phyloP scores from a whole-genome alignment of 2,113 vertebrate species.

The Lethenteron reissneri region DNA sequence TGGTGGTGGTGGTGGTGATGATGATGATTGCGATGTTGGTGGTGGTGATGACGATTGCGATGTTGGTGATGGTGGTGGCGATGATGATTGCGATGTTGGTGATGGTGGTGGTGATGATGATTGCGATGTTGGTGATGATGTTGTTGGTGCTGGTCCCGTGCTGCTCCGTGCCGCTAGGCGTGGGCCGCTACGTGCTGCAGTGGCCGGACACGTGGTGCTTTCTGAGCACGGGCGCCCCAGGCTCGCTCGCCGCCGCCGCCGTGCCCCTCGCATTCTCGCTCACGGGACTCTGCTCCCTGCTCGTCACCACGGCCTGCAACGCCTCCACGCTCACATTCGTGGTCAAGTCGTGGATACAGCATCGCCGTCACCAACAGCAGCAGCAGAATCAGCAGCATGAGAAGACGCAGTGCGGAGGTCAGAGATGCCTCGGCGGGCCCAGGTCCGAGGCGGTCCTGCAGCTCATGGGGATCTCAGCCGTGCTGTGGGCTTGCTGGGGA shows the following conservation, averaged over 20 bases:
- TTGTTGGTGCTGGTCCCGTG: not conserved
- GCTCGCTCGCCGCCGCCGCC: slow-evolving; percentile 25
- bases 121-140: not conserved
- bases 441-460: too few relatives aligned
- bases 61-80: not conserved
- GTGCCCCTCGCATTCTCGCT: slow-evolving; percentile 53
- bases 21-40: too few relatives aligned
- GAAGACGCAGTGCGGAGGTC: too few relatives aligned
- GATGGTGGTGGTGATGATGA: not conserved
- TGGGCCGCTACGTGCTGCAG: slow-evolving; percentile 54
- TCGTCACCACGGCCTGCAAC: slow-evolving; percentile 55
- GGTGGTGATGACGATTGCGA: too few relatives aligned
- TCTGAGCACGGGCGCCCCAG: slow-evolving; percentile 32
- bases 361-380: too few relatives aligned
- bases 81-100: too few relatives aligned
- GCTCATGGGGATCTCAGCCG: too few relatives aligned
- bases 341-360: too few relatives aligned
- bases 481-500: too few relatives aligned
- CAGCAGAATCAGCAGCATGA: too few relatives aligned
- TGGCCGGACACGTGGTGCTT: slow-evolving; percentile 97
- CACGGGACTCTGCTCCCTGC: slow-evolving; percentile 48
- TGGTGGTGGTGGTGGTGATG: too few relatives aligned
- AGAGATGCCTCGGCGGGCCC: too few relatives aligned
- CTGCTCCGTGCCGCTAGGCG: slow-evolving; percentile 16
- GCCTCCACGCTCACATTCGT: slow-evolving; percentile 13